A percentile compares a stretch with the other conserved stretches of the same genome.
Conservation (phyloP, 2,888 invertebrate genomes). For the Selenia dentaria region DNA sequence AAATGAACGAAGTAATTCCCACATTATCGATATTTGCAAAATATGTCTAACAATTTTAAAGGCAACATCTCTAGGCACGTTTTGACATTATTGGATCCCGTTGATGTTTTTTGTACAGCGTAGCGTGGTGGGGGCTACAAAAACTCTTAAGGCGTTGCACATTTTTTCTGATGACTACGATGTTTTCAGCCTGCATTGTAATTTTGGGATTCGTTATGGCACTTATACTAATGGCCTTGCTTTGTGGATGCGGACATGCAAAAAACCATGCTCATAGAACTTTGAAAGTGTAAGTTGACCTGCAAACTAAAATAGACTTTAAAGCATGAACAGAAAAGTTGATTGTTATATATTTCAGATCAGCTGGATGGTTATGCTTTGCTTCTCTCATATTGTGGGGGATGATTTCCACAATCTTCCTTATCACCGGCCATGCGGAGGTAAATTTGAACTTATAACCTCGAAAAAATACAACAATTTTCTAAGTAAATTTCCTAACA, state of each 20-base stretch:
- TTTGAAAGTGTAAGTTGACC: slow-evolving; percentile 68
- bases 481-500: slow-evolving; percentile 29
- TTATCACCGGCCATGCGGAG: slow-evolving; percentile 87
- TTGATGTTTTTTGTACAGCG: slow-evolving; percentile 30
- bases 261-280: slow-evolving; percentile 70
- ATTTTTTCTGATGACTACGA: slow-evolving; percentile 24
- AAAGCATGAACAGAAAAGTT: background rate
- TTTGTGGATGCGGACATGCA: slow-evolving; percentile 74
- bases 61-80: background rate
- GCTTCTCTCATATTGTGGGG: slow-evolving; percentile 86
- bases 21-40: too few relatives aligned
- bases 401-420: slow-evolving; percentile 81
- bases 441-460: slow-evolving; percentile 45
- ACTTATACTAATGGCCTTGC: slow-evolving; percentile 75
- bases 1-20: background rate
- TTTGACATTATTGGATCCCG: slow-evolving; percentile 4
- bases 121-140: slow-evolving; percentile 17
- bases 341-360: slow-evolving; percentile 57
- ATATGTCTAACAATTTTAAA: slow-evolving; percentile 2
- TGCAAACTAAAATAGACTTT: slow-evolving; percentile 9
- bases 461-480: slow-evolving; percentile 14
- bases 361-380: slow-evolving; percentile 83
- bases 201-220: slow-evolving; percentile 72
- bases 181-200: slow-evolving; percentile 62
- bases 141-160: slow-evolving; percentile 20